Conservation (phyloP, 2,888 invertebrate genomes). For the Cyrtodaria siliqua region DNA sequence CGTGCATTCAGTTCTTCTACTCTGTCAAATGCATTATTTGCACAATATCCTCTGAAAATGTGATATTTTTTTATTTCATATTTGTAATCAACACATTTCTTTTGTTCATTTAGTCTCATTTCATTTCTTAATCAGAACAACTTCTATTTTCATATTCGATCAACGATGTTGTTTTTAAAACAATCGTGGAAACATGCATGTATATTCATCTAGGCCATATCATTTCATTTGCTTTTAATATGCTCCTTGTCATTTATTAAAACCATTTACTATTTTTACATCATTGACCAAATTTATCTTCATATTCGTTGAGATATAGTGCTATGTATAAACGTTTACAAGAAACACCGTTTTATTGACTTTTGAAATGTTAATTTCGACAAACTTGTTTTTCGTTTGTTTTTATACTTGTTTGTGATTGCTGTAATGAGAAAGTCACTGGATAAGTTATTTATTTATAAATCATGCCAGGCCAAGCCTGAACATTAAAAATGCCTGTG, state of each 20-base stretch:
- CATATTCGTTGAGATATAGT: slow-evolving; percentile 22
- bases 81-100: slow-evolving; percentile 14
- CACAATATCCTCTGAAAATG: slow-evolving; percentile 27
- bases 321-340: slow-evolving; percentile 42
- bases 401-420: slow-evolving; percentile 31
- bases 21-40: slow-evolving; percentile 10
- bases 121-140: too few relatives aligned
- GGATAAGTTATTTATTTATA: slow-evolving; percentile 54
- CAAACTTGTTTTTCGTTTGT: slow-evolving; percentile 7
- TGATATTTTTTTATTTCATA: slow-evolving; percentile 43
- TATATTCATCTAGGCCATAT: too few relatives aligned
- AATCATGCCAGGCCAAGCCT: slow-evolving; percentile 52
- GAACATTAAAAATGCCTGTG: slow-evolving; percentile 28
- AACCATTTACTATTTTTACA: not conserved
- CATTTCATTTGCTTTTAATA: too few relatives aligned
- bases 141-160: not conserved
- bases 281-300: not conserved
- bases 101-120: slow-evolving; percentile 5
- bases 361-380: not conserved
- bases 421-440: slow-evolving; percentile 14
- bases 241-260: not conserved
- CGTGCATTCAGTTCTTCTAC: not conserved
- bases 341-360: not conserved
- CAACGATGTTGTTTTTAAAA: not conserved
- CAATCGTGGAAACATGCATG: not conserved